Evolutionary conservation across 2,113 vertebrate species (phyloP).

Genomic region (Oncorhynchus gorbuscha): DNA sequence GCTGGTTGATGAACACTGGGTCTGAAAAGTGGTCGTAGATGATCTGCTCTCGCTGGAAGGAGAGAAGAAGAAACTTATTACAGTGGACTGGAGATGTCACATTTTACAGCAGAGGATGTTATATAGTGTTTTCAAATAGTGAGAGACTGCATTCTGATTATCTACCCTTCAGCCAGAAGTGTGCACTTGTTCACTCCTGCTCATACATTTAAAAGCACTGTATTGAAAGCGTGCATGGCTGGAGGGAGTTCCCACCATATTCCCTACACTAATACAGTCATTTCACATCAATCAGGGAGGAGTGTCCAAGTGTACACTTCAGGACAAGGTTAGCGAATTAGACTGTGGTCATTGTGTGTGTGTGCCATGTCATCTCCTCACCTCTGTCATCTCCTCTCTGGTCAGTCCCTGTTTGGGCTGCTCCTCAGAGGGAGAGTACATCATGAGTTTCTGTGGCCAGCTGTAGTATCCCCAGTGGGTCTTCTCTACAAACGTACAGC

Average conservation of each 20-base stretch:
- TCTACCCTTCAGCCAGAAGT: too few species aligned
- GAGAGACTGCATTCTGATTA: too few species aligned
- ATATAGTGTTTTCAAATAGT: too few species aligned
- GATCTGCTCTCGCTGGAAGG: conserved; percentile 86
- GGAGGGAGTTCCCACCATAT: too few species aligned
- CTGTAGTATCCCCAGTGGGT: conserved; percentile 97
- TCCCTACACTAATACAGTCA: too few species aligned
- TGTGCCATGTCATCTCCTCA: conserved; percentile 74
- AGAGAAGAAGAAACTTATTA: neutral
- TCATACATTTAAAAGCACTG: too few species aligned
- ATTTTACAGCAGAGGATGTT: neutral
- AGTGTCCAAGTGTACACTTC: too few species aligned
- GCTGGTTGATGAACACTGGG: conserved; percentile 89
- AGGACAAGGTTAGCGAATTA: too few species aligned
- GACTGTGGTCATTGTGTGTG: neutral
- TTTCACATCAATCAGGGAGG: too few species aligned
- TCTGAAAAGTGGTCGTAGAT: conserved; percentile 96
- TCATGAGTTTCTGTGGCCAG: conserved; percentile 89
- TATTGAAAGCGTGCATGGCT: too few species aligned
- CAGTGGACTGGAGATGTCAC: neutral
- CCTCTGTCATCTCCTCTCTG: conserved; percentile 90
- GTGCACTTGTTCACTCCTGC: too few species aligned
- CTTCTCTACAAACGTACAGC: conserved; percentile 89
- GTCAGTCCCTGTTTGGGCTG: conserved; percentile 86
- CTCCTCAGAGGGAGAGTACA: conserved; percentile 85